A percentile compares a stretch with the other conserved stretches of the same genome.
These are phyloP conservation scores for Cotesia vestalis DNA, from an alignment of 1,140 invertebrate species.

Conservation along the genomic window DNA sequence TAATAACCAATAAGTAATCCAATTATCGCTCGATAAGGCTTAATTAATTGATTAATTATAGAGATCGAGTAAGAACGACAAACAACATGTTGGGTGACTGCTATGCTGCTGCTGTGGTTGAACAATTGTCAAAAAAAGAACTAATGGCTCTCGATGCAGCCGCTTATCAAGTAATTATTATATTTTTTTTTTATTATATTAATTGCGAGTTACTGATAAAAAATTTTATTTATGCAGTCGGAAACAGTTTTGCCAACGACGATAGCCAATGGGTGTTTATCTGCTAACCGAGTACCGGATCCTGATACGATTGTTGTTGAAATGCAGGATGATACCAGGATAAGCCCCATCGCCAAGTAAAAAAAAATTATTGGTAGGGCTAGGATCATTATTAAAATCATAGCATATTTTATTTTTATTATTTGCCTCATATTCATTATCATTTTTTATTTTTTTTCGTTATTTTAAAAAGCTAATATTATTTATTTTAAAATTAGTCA, in stretches of 20 bases:
- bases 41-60: constrained; percentile 54
- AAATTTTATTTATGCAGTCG: constrained; percentile 49
- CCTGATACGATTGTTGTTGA: constrained; percentile 64
- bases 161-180: constrained; percentile 67
- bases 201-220: not conserved
- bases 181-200: constrained; percentile 9
- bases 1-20: constrained; percentile 43
- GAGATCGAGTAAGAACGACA: constrained; percentile 86
- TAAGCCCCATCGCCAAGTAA: constrained; percentile 65
- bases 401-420: constrained; percentile 21
- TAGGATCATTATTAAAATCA: constrained; percentile 57
- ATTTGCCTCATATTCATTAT: constrained; percentile 40
- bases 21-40: not conserved
- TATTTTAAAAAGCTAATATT: no score
- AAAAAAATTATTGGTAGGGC: constrained; percentile 65
- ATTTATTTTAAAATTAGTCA: no score
- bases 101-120: constrained; percentile 85
- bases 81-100: constrained; percentile 91
- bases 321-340: constrained; percentile 63
- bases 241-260: constrained; percentile 62
- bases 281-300: constrained; percentile 63
- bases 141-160: constrained; percentile 77
- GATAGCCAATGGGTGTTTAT: constrained; percentile 63
- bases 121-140: constrained; percentile 84
- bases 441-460: constrained; percentile 27